Percentiles rank a stretch among this genome's conserved stretches.
These are phyloP conservation scores for Cacatua alba DNA, from an alignment of 2,113 vertebrate species.

Conservation along the genomic window DNA sequence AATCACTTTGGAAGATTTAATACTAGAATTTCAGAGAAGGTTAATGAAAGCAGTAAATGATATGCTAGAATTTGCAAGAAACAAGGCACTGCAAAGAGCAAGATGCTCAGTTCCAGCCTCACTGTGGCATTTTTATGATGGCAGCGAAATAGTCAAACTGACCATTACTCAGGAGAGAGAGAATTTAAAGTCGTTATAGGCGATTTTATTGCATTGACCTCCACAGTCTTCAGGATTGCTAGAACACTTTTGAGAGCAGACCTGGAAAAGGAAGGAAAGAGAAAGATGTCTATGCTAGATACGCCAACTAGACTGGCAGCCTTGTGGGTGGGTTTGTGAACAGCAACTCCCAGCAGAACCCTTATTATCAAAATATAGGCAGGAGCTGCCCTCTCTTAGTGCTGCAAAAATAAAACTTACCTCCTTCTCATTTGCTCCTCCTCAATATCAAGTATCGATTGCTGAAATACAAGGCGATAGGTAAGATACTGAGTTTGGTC, in stretches of 20 bases:
- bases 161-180: neutral
- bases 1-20: slow-evolving; percentile 20
- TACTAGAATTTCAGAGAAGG: neutral
- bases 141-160: neutral
- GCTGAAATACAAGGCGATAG: neutral
- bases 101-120: neutral
- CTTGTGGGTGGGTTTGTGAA: neutral
- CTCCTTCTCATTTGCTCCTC: neutral
- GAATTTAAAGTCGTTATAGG: neutral
- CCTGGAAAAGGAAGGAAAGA: neutral
- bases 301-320: neutral
- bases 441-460: neutral
- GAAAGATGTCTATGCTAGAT: neutral
- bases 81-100: neutral
- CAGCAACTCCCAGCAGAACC: neutral
- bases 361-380: neutral
- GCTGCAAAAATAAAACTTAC: neutral
- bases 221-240: neutral
- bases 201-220: neutral
- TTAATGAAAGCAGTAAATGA: slow-evolving; percentile 46
- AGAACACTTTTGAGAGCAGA: neutral
- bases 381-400: neutral
- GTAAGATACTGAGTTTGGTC: neutral
- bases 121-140: neutral
- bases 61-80: slow-evolving; percentile 9